Base-by-base conservation (phyloP, 1,140 invertebrate genomes). In the Caenorhabditis brenneri region DNA sequence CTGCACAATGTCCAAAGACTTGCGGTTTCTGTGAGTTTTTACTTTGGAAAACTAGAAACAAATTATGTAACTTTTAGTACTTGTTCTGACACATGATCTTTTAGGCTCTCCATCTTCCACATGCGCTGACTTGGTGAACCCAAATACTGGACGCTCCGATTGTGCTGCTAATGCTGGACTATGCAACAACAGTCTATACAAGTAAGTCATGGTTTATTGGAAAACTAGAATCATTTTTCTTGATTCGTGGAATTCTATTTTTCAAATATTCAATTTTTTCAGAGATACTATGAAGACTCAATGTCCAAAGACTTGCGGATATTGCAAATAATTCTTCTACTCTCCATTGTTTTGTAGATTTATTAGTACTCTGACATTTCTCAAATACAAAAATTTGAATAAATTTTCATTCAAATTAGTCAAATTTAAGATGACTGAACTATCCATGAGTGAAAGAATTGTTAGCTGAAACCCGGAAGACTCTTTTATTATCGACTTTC, bases 1-100 rank as follows among this genome's bases (percentile, higher is more conserved):
- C 42, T 2, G 16, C 5, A 12, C 79, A 80, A 53, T 80, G 79
- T 19, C 10, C 46, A 16, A 80, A 80, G 49, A 80, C 79, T 80
- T 80, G 79, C 31, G 79, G 79, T 19, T 53, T 80, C 31, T 80
- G 79, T 79, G 10, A 65, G 58, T 65, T 33, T 1, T 27, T 24
- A 55, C 24, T 10, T 24, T 27, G 4, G 22, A 6, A 2, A 0
- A 27, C 6, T 55, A 9, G 27, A 27, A 29, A 55, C 6, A 51
- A 51, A 15, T 19, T n/a, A n/a, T n/a, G n/a, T n/a, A n/a, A n/a
- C 48, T 51, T 51, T 15, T 42, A 12, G 39, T 42, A 10, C 48
- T 4, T 19, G 6, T 51, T n/a, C 6, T 51, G 10, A 51, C n/a
- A 4, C 10, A 19, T 51, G 48, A 19, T 10, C n/a, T 3, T 36